These are phyloP conservation scores for Austrofundulus limnaeus DNA, from an alignment of 2,113 vertebrate genomes.

Conservation along the genomic window DNA sequence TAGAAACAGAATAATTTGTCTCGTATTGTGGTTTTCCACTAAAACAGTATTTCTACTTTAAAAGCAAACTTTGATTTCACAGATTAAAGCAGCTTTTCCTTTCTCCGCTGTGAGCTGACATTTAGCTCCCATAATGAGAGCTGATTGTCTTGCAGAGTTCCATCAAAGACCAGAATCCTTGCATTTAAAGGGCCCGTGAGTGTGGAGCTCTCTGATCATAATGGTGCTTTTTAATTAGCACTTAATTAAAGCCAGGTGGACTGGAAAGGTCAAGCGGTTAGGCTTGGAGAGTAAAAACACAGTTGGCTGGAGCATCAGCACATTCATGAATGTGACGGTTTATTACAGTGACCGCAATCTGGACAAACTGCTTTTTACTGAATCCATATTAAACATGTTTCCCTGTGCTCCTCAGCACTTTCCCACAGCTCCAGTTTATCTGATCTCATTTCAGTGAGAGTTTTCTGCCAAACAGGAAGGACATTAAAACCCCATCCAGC, in stretches of 20 bases:
- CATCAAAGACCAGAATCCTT: conserved; percentile 51
- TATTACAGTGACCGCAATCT: conserved; percentile 37
- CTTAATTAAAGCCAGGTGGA: conserved; percentile 66
- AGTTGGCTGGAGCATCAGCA: conserved; percentile 16
- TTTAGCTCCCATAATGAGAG: conserved; percentile 60
- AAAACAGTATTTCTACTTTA: conserved; percentile 32
- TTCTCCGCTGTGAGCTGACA: conserved; percentile 50
- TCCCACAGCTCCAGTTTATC: not conserved
- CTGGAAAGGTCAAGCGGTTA: conserved; percentile 65
- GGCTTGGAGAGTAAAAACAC: conserved; percentile 49
- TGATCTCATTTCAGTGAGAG: not conserved
- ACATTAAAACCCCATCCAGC: conserved; percentile 33
- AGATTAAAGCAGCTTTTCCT: conserved; percentile 37
- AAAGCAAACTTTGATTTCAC: conserved; percentile 38
- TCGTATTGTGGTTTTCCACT: not conserved
- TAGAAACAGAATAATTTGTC: not conserved
- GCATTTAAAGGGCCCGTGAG: conserved; percentile 51
- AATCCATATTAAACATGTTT: not conserved
- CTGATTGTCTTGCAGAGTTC: conserved; percentile 57
- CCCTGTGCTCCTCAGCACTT: not conserved
- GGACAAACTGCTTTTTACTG: not conserved
- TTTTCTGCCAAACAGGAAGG: not conserved
- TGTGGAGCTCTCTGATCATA: conserved; percentile 55
- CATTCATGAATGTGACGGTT: conserved; percentile 34
- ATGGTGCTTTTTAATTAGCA: conserved; percentile 67